A percentile compares a stretch with the other conserved stretches of the same genome.
These are phyloP conservation scores for Pardosa pseudoannulata DNA, from an alignment of 2,888 invertebrate genomes.

Conservation along the genomic window DNA sequence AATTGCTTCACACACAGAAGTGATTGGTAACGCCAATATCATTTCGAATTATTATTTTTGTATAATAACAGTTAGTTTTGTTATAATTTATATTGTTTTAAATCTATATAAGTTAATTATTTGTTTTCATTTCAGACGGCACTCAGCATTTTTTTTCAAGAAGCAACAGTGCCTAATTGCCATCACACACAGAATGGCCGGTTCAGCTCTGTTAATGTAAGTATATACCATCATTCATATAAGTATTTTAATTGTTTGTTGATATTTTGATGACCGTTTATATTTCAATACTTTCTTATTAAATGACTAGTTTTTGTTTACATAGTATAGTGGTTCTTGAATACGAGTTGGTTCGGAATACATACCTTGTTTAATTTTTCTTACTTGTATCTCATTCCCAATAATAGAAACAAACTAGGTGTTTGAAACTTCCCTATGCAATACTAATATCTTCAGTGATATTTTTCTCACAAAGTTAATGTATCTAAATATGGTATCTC, in stretches of 20 bases:
- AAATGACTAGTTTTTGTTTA: not conserved
- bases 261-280: not conserved
- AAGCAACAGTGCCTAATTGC: constrained; percentile 88
- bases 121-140: constrained; percentile 85
- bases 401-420: no score
- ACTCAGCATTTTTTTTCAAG: constrained; percentile 96
- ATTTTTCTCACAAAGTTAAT: no score
- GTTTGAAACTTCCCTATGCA: no score
- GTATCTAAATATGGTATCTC: no score
- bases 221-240: constrained; percentile 1
- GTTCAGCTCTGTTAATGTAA: constrained; percentile 85
- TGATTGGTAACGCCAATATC: constrained; percentile 31
- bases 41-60: not conserved
- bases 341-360: no score
- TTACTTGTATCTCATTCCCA: no score
- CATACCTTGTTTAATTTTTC: no score
- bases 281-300: not conserved
- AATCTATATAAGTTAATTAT: not conserved
- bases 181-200: constrained; percentile 80
- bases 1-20: not conserved
- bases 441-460: no score
- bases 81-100: not conserved
- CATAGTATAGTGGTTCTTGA: not conserved
- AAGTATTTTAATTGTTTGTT: not conserved
- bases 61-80: not conserved